These are phyloP conservation scores for Drosophila sp. DNA, from an alignment of 1,140 invertebrate species.

Conservation along the genomic window DNA sequence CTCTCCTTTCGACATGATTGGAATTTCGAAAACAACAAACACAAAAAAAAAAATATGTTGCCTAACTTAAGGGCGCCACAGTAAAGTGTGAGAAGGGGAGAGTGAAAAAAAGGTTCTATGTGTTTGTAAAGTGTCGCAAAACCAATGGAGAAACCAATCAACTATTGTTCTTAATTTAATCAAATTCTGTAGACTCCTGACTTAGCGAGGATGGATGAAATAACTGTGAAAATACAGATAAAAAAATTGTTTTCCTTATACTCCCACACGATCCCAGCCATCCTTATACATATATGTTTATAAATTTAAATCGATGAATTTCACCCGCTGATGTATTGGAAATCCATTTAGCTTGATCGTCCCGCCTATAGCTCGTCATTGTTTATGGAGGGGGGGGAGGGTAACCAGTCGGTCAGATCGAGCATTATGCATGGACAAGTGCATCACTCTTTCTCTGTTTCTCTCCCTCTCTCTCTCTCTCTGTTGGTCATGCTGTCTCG, in stretches of 20 bases:
- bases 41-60: background rate
- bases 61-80: background rate
- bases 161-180: too few species aligned
- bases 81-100: background rate
- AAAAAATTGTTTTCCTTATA: too few species aligned
- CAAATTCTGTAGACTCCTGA: too few species aligned
- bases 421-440: conserved; percentile 32
- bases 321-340: conserved; percentile 14
- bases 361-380: conserved; percentile 16
- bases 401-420: background rate
- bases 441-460: conserved; percentile 13
- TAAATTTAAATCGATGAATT: conserved; percentile 4
- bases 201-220: too few species aligned
- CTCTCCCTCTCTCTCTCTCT: background rate
- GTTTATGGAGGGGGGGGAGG: background rate
- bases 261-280: too few species aligned
- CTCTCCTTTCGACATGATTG: background rate
- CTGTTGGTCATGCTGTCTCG: background rate
- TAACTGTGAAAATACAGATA: too few species aligned
- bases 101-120: too few species aligned
- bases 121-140: too few species aligned
- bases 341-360: background rate
- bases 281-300: background rate
- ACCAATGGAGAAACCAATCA: too few species aligned
- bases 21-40: background rate